Conservation (phyloP, 2,797 vertebrate species). For the Hapalemur alaotrensis region DNA sequence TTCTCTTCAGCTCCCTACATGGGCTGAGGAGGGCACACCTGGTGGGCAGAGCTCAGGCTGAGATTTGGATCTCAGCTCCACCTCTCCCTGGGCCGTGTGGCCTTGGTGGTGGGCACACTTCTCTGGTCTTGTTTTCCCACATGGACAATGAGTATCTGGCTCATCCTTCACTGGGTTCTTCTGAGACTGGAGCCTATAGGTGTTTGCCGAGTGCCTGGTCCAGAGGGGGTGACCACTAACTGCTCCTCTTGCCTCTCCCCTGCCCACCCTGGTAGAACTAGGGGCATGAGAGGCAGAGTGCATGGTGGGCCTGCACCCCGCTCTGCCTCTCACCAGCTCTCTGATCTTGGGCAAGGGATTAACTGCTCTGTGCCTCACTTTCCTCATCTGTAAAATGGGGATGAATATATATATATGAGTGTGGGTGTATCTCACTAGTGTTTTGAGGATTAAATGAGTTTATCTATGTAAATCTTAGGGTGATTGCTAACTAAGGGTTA, state of each 20-base stretch:
- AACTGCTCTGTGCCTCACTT: constrained; percentile 39
- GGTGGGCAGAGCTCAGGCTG: neutral
- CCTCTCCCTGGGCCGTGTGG: neutral
- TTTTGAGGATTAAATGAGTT: constrained; percentile 52
- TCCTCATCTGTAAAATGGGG: constrained; percentile 40
- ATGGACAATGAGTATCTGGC: neutral
- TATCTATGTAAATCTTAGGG: constrained; percentile 1
- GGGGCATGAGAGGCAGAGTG: neutral
- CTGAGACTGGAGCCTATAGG: neutral
- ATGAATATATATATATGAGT: neutral
- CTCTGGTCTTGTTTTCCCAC: neutral
- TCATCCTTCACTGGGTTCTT: constrained; percentile 2
- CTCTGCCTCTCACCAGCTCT: neutral
- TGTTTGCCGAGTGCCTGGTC: neutral
- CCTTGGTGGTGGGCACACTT: neutral
- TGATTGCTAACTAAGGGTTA: neutral
- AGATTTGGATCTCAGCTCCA: neutral
- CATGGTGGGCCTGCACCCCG: neutral
- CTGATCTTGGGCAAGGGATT: neutral
- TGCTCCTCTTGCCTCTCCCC: neutral
- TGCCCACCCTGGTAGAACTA: neutral
- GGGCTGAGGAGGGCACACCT: neutral
- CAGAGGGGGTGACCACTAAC: neutral
- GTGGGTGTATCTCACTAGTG: neutral
- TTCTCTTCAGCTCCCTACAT: neutral